phyloP scores from a whole-genome alignment of 37 sponge, comb jelly and placozoan genomes.

The Spongilla lacustris region DNA sequence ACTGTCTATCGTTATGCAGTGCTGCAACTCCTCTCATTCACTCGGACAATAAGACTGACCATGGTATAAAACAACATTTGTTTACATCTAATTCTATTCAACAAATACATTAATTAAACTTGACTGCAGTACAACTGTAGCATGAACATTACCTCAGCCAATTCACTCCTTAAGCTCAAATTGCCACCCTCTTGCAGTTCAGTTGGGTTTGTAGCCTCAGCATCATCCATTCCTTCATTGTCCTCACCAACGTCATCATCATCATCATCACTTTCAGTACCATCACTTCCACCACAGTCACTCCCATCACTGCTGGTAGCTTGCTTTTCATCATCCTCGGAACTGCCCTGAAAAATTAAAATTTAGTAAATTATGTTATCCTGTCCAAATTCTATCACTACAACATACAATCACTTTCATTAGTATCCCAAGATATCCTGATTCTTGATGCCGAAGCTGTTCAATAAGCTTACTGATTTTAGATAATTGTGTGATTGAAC shows the following conservation, averaged over 20 bases:
- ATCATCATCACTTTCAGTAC: conserved; percentile 12
- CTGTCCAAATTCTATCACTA: not conserved
- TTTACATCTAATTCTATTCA: no score
- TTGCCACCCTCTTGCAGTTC: conserved; percentile 5
- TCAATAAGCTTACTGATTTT: conserved; percentile 59
- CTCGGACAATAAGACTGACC: no score
- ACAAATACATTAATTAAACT: no score
- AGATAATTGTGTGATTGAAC: conserved; percentile 42
- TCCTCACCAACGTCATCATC: not conserved
- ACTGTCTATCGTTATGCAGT: no score
- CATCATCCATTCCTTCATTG: not conserved
- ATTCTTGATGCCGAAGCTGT: conserved; percentile 68
- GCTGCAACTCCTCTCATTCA: no score
- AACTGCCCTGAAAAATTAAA: not conserved
- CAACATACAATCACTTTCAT: conserved; percentile 59
- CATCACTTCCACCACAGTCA: conserved; percentile 13
- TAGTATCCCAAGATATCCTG: conserved; percentile 58
- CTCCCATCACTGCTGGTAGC: not conserved
- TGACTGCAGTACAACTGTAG: no score
- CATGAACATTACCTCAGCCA: conserved; percentile 14
- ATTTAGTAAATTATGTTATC: not conserved
- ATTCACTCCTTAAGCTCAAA: conserved; percentile 55
- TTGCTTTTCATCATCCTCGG: not conserved
- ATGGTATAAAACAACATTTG: no score
- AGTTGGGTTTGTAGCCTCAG: conserved; percentile 1